phyloP scores from a whole-genome alignment of 2,113 vertebrate species.

The Columba janthina region DNA sequence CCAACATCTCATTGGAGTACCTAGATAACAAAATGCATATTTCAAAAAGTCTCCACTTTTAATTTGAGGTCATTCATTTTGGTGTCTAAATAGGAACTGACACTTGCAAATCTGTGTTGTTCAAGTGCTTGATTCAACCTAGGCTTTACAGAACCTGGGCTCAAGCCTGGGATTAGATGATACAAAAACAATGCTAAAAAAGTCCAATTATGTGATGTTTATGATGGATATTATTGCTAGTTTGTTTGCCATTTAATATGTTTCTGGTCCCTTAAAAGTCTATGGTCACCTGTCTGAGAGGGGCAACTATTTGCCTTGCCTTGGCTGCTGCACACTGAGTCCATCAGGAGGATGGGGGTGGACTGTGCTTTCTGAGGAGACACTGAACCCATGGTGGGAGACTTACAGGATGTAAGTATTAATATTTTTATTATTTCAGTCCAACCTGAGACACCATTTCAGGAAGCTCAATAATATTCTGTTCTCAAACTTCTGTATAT shows the following conservation, averaged over 20 bases:
- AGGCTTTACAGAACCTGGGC: neutral
- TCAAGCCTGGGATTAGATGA: neutral
- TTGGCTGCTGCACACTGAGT: neutral
- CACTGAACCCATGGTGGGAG: neutral
- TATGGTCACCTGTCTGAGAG: accelerated
- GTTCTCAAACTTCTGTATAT: neutral
- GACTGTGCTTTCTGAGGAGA: neutral
- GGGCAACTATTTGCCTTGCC: neutral
- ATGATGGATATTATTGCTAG: neutral
- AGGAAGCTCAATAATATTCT: neutral
- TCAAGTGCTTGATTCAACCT: neutral
- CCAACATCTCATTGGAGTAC: neutral
- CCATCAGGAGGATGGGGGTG: accelerated
- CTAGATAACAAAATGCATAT: neutral
- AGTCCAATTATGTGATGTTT: neutral
- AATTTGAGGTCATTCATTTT: neutral
- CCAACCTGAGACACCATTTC: neutral
- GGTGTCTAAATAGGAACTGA: neutral
- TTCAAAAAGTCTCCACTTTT: neutral
- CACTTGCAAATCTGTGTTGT: neutral
- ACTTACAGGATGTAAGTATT: neutral
- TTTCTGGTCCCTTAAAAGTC: neutral
- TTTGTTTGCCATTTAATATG: neutral
- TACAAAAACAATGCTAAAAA: neutral
- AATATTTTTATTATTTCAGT: neutral